Evolutionary conservation across 2,113 vertebrate species (phyloP).

Genomic region (Catagonus wagneri): DNA sequence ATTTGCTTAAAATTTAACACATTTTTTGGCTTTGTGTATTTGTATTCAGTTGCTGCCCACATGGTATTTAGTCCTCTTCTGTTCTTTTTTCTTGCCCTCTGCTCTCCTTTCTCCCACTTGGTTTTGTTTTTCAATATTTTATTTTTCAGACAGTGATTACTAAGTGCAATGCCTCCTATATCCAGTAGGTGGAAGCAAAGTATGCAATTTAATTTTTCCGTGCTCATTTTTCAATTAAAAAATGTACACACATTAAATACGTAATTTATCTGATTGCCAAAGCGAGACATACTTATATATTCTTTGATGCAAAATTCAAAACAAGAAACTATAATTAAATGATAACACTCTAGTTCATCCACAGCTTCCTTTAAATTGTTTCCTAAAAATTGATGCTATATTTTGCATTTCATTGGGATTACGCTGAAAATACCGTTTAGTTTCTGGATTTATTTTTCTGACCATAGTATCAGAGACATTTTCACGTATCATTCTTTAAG

Average conservation of each 20-base stretch:
- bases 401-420: not conserved
- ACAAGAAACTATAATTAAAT: not conserved
- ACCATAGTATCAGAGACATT: not conserved
- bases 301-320: not conserved
- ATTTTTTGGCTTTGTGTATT: not conserved
- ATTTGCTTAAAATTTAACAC: not conserved
- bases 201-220: not conserved
- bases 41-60: not conserved
- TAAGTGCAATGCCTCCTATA: not conserved
- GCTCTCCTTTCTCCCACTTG: not conserved
- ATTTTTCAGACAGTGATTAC: not conserved
- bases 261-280: not conserved
- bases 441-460: not conserved
- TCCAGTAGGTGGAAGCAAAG: constrained; percentile 55
- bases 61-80: not conserved
- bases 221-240: not conserved
- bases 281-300: not conserved
- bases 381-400: not conserved
- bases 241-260: not conserved
- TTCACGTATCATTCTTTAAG: not conserved
- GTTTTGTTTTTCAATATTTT: not conserved
- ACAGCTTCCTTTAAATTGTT: not conserved
- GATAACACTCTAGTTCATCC: accelerated
- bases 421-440: not conserved
- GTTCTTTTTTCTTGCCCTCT: not conserved